Percentiles rank a stretch among this genome's conserved stretches.
phyloP scores from a whole-genome alignment of 2,797 vertebrate genomes.

The Lacerta bilineata region DNA sequence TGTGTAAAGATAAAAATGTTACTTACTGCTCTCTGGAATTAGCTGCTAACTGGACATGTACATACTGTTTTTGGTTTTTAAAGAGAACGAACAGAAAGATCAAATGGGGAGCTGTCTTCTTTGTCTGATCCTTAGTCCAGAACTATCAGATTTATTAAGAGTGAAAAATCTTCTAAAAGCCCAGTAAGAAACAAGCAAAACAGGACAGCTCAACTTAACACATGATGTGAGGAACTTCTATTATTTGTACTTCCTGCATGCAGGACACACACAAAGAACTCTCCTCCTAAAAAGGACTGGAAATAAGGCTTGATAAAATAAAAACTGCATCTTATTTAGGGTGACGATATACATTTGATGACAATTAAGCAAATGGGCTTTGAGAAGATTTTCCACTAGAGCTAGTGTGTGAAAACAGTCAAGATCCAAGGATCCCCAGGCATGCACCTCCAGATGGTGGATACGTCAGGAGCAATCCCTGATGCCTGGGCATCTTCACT shows the following conservation, averaged over 20 bases:
- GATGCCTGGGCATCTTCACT: too few species aligned
- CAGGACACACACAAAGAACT: slow-evolving; percentile 18
- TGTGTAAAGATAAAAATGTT: slow-evolving; percentile 22
- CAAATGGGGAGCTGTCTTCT: slow-evolving; percentile 9
- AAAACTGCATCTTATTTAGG: neutral
- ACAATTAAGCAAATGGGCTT: neutral
- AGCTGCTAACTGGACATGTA: slow-evolving; percentile 7
- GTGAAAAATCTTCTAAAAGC: slow-evolving; percentile 37
- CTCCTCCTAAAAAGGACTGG: slow-evolving; percentile 1
- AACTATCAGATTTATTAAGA: slow-evolving; percentile 36
- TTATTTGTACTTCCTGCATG: slow-evolving; percentile 21
- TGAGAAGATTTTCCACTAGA: too few species aligned
- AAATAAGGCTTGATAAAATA: neutral
- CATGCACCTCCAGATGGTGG: too few species aligned
- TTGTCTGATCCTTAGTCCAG: slow-evolving; percentile 28
- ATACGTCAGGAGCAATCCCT: too few species aligned
- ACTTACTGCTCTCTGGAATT: slow-evolving; percentile 8
- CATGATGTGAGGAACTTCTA: neutral
- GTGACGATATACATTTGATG: neutral
- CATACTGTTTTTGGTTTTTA: neutral
- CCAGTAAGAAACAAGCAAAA: slow-evolving; percentile 26
- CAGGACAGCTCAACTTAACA: slow-evolving; percentile 8
- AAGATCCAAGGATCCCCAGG: too few species aligned
- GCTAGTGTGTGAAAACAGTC: too few species aligned
- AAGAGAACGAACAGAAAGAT: slow-evolving; percentile 2